Evolutionary conservation across 2,113 vertebrate genomes (phyloP), one percentile per base, ranked within the genome.

Genomic region (Hirundichthys speculiger): DNA sequence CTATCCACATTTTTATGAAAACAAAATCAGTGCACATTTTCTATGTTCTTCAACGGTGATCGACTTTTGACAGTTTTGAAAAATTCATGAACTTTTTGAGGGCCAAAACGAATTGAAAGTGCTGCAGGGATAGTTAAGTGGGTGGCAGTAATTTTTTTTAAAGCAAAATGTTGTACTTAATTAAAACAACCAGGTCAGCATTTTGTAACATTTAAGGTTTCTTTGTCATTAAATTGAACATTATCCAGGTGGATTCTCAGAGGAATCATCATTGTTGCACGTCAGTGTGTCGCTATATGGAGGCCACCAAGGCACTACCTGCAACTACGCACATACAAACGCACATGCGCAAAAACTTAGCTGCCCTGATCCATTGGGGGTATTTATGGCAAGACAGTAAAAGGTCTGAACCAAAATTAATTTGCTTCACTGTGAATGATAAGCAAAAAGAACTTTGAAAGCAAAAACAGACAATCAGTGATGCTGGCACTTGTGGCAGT

Each of bases 201-300:
- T 90, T 82, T 84, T 89, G 83, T 56, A 91, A 85, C 83, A 75
- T 86, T 90, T 89, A 90, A 81, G 54, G 69, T 85, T 82, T 83
- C 72, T 47, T 51, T 80, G 64, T 70, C 78, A 86, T 69, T 70
- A 55, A 52, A 57, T 81, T 52, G 85, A 88, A 88, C 82, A 79
- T 82, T 86, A 79, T 88, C 80, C 87, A 91, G 84, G 83, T 84
- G 84, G 85, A 66, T 55, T 75, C 66, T 82, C 75, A 77, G 82
- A 63, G 78, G 82, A 86, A 85, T 82, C 80, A 87, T 86, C 80
- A 86, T 82, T 76, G 64, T 73, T 80, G 70, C 75, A 86, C 66
- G 52, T 84, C 76, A 79, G 49, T 83, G 49, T 83, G 86, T 86
- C 73, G 74, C 77, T 64, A 75, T 77, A 69, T 43, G 51, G 80